Evolutionary conservation across 2,797 vertebrate species (phyloP), one percentile per base, ranked within the genome.

Genomic region (Gymnodraco acuticeps): DNA sequence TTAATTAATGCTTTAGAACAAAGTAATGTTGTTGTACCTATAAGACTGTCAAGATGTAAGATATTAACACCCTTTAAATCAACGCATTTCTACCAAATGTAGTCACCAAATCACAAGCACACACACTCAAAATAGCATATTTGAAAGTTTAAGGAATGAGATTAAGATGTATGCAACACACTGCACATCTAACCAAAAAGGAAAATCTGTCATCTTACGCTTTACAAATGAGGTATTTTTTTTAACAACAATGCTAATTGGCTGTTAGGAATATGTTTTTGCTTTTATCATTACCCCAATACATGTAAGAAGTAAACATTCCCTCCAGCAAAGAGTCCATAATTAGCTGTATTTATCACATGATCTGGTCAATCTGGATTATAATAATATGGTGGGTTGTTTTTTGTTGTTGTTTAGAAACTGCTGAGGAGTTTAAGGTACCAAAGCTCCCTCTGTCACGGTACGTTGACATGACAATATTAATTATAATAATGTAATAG

Each of bases 181-280:
- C 9, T 27, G 31, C 38, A 51, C 42, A 60, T 23, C 1, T 11
- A 17, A 62, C 41, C 31, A 7, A 53, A 46, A 50, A 70, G 41
- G 23, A 17, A 62, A 16, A 27, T 42, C 4, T 15, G 47, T 46
- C n/a, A 54, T 43, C 17, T 60, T 9, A 65, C 2, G 13, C 17
- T 48, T 54, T 65, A 64, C 51, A 70, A 73, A 66, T 56, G 53
- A 64, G 59, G 46, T 20, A 20, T 58, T 78, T 72, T 63, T 20
- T 65, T 64, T 33, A 70, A 71, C 5, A 60, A 38, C 33, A 16
- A 23, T 58, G 56, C 17, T 71, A 77, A 64, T 55, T 66, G 61
- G 33, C 15, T 59, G 66, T 59, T 60, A 51, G 60, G 50, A 70
- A 42, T 33, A 19, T 19, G 23, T 6, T 41, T 70, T 42, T 51